phyloP scores from a whole-genome alignment of 2,797 vertebrate species.

The Enteromius paludinosus region DNA sequence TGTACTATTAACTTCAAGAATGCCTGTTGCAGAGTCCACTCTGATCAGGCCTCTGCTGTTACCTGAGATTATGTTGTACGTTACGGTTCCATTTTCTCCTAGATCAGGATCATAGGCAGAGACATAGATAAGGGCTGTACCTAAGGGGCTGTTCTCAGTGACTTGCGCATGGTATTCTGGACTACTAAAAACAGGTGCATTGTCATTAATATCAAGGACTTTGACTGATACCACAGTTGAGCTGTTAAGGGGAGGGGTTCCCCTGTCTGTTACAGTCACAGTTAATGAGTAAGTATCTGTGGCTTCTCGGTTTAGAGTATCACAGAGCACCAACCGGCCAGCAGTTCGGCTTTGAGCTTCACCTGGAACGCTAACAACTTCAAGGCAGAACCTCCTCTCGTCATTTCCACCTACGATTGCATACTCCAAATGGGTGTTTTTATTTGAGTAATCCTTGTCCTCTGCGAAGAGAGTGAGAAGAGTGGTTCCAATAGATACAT shows the following conservation, averaged over 20 bases:
- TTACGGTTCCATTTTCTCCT: conserved; percentile 80
- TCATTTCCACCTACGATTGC: conserved; percentile 81
- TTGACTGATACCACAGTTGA: conserved; percentile 79
- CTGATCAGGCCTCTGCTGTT: conserved; percentile 82
- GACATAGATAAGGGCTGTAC: conserved; percentile 78
- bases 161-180: conserved; percentile 79
- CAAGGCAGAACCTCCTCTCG: conserved; percentile 82
- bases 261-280: conserved; percentile 83
- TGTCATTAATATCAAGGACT: conserved; percentile 90
- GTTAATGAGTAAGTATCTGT: conserved; percentile 77
- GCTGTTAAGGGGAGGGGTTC: conserved; percentile 81
- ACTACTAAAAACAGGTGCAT: conserved; percentile 82
- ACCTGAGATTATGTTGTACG: conserved; percentile 85
- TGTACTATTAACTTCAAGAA: conserved; percentile 75
- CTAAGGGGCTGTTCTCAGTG: conserved; percentile 80
- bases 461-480: conserved; percentile 82
- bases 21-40: conserved; percentile 82
- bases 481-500: conserved; percentile 75
- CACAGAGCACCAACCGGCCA: conserved; percentile 82
- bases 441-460: conserved; percentile 80
- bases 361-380: conserved; percentile 71
- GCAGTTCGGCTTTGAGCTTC: conserved; percentile 74
- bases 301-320: conserved; percentile 82
- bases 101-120: conserved; percentile 83
- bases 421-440: conserved; percentile 84